These are phyloP conservation scores for Arizona elegans DNA, from an alignment of 2,113 vertebrate genomes.

Conservation along the genomic window DNA sequence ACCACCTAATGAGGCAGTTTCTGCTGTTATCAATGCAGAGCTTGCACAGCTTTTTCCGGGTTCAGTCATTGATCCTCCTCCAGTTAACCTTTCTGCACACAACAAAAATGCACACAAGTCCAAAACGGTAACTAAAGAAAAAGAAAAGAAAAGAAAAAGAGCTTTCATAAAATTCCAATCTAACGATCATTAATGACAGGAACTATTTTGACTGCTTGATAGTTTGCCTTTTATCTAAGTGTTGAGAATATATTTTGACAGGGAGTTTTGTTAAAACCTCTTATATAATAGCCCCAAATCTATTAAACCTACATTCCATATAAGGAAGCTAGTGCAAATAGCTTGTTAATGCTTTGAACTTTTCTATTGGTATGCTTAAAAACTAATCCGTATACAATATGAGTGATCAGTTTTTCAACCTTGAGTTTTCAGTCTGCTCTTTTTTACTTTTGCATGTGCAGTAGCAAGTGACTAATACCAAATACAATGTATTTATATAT, in stretches of 20 bases:
- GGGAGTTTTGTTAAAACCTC: not conserved
- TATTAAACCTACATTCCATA: not conserved
- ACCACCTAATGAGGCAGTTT: constrained; percentile 94
- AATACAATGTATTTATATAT: not conserved
- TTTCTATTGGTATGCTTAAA: constrained; percentile 14
- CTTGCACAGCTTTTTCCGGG: constrained; percentile 95
- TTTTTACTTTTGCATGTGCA: constrained; percentile 33
- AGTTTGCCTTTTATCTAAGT: constrained; percentile 21
- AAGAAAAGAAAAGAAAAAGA: constrained; percentile 4
- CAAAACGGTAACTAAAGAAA: constrained; percentile 80
- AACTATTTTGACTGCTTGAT: constrained; percentile 25
- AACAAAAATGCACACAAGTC: constrained; percentile 89
- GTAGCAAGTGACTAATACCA: not conserved
- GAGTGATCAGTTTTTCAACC: not conserved
- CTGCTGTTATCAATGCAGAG: constrained; percentile 92
- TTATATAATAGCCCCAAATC: not conserved
- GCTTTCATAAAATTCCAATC: constrained; percentile 17
- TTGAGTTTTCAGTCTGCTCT: not conserved
- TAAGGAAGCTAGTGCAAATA: constrained; percentile 8
- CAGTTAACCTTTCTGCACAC: constrained; percentile 89
- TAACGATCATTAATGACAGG: constrained; percentile 12
- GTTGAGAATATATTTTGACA: not conserved
- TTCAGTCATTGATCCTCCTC: constrained; percentile 89
- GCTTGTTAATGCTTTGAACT: constrained; percentile 1
- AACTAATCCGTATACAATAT: constrained; percentile 1